Base-by-base conservation (phyloP, 2,888 invertebrate genomes). In the Pantelozetes paolii region DNA sequence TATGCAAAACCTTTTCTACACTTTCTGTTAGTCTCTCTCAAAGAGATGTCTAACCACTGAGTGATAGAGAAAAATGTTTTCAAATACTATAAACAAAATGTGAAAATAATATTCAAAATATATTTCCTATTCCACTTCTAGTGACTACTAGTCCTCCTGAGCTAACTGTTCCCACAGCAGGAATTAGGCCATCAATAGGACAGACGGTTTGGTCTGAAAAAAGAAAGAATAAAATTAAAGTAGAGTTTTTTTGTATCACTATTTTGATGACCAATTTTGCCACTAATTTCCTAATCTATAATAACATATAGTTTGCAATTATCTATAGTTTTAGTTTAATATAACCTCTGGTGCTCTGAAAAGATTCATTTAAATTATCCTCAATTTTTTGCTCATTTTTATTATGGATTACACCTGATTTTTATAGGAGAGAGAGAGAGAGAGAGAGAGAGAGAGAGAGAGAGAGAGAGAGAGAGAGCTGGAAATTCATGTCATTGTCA, bases 101-200 rank as follows among this genome's bases (percentile, higher is more conserved):
- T n/a, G n/a, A n/a, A n/a, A 36, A 36, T 36, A 36, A 5, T 36
- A 8, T 36, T 36, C 11, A 8, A 5, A 5, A 8, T 36, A 36
- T 36, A 36, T 36, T 36, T 36, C 11, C 36, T 36, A 8, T 36
- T 36, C 36, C 36, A 8, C 36, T 36, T 36, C 36, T 54, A 23
- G 13, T 54, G 23, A 11, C 3, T 20, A 11, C n/a, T 50, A 9
- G 26, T 45, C n/a, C 20, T 50, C 2, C 20, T 50, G 50, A 20
- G 45, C n/a, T 20, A 20, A 20, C 36, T 50, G 6, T 50, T 50
- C 50, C 20, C 20, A 50, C 50, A n/a, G 8, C 20, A 50, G 20
- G 15, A 54, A 54, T 54, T 23, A 54, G 54, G 54, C 54, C 54
- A 54, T 54, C 54, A 54, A 54, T 23, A 26, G 23, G 50, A 20